Conservation (phyloP, 2,797 vertebrate species). For the Pipistrellus nathusii region DNA sequence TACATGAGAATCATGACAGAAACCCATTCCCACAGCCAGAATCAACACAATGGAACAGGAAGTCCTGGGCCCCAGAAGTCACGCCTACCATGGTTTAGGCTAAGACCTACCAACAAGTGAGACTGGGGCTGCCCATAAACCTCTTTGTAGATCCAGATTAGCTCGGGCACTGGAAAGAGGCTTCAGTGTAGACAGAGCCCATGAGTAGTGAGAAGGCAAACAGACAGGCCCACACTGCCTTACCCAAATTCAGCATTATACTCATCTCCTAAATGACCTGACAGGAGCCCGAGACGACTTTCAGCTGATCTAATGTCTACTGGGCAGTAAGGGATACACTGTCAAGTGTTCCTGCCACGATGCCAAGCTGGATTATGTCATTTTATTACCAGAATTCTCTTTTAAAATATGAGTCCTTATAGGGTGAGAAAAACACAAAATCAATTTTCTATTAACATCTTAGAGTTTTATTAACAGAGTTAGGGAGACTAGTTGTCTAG, state of each 20-base stretch:
- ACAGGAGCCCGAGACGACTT: conserved; percentile 36
- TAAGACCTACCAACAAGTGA: neutral
- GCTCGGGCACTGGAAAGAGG: neutral
- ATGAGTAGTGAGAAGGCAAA: neutral
- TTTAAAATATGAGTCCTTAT: conserved; percentile 49
- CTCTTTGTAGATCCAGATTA: neutral
- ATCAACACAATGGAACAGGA: neutral
- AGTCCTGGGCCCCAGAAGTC: neutral
- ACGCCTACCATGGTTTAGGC: neutral
- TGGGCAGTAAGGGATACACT: neutral
- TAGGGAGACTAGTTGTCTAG: neutral
- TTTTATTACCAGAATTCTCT: conserved; percentile 65
- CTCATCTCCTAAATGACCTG: conserved; percentile 49
- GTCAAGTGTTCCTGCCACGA: neutral
- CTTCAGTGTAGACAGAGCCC: neutral
- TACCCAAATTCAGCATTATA: neutral
- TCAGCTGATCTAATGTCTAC: conserved; percentile 66
- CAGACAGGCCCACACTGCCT: neutral
- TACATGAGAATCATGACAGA: neutral
- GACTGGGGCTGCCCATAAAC: neutral
- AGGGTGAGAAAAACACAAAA: conserved; percentile 57
- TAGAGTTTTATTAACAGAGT: neutral
- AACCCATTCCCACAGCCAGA: neutral
- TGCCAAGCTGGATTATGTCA: conserved; percentile 69
- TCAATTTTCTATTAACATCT: conserved; percentile 17